phyloP scores from a whole-genome alignment of 1,140 invertebrate genomes.

The Brachionus asplanchnoidis region DNA sequence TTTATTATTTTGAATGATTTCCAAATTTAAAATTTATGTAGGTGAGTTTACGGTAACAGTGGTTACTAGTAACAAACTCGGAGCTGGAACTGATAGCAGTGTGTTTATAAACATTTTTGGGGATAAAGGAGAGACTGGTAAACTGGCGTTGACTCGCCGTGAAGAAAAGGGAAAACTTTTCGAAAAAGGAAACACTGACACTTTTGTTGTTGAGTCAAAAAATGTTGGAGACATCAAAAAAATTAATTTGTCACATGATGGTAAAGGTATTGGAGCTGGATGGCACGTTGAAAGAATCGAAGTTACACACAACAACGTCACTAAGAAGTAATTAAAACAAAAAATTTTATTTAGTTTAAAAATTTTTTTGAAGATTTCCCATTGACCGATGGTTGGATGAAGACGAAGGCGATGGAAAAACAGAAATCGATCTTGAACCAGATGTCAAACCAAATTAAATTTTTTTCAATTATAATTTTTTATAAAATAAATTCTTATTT shows the following conservation, averaged over 20 bases:
- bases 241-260: constrained; percentile 56
- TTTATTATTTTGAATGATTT: neutral
- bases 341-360: no score
- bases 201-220: constrained; percentile 52
- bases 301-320: constrained; percentile 44
- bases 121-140: constrained; percentile 53
- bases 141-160: constrained; percentile 49
- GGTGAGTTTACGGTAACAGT: constrained; percentile 50
- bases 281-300: constrained; percentile 56
- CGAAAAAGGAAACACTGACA: constrained; percentile 55
- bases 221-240: constrained; percentile 53
- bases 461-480: neutral
- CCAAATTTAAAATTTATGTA: constrained; percentile 27
- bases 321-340: neutral
- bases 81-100: constrained; percentile 55
- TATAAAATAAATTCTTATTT: no score
- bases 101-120: constrained; percentile 55
- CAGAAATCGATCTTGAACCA: constrained; percentile 54
- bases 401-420: constrained; percentile 50
- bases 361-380: constrained; percentile 53
- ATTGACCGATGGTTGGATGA: constrained; percentile 54
- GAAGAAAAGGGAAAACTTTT: constrained; percentile 54
- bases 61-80: constrained; percentile 49
- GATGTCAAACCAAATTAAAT: constrained; percentile 44
- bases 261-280: constrained; percentile 51